Conservation (phyloP, 2,113 vertebrate species). For the Cyrtonyx montezumae region DNA sequence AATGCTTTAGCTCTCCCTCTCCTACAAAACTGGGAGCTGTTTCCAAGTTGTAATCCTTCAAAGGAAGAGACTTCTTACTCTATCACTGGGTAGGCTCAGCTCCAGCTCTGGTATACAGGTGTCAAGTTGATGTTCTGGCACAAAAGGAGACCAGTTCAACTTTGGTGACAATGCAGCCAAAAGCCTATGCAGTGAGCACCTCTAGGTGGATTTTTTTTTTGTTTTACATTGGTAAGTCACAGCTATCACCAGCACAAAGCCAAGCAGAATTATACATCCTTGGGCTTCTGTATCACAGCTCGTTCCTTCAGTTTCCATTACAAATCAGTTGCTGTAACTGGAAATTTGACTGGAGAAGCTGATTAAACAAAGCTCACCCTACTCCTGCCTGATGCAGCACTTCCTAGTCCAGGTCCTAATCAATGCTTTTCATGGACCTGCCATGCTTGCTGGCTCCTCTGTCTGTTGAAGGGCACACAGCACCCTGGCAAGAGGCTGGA, state of each 20-base stretch:
- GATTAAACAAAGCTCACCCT: constrained; percentile 54
- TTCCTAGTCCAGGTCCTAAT: constrained; percentile 40
- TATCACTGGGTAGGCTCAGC: constrained; percentile 22
- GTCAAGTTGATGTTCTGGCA: background rate
- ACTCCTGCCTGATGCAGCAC: background rate
- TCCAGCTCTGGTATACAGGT: constrained; percentile 32
- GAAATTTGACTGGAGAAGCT: constrained; percentile 31
- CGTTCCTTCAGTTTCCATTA: constrained; percentile 26
- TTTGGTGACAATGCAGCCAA: background rate
- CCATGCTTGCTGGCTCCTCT: constrained; percentile 26
- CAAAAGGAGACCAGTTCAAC: background rate
- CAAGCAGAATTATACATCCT: constrained; percentile 50
- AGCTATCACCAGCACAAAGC: constrained; percentile 21
- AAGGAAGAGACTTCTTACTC: constrained; percentile 40
- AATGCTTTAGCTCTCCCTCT: background rate
- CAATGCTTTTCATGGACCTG: background rate
- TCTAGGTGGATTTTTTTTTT: too few species aligned
- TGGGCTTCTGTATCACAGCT: constrained; percentile 49
- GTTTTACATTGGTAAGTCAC: constrained; percentile 31
- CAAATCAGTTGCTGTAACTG: constrained; percentile 34
- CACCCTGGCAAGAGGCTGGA: background rate
- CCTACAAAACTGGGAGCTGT: background rate
- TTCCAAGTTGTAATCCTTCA: constrained; percentile 27
- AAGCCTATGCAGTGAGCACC: background rate
- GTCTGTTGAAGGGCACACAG: constrained; percentile 25